Conservation (phyloP, 2,113 vertebrate species). For the Sylvia atricapilla region DNA sequence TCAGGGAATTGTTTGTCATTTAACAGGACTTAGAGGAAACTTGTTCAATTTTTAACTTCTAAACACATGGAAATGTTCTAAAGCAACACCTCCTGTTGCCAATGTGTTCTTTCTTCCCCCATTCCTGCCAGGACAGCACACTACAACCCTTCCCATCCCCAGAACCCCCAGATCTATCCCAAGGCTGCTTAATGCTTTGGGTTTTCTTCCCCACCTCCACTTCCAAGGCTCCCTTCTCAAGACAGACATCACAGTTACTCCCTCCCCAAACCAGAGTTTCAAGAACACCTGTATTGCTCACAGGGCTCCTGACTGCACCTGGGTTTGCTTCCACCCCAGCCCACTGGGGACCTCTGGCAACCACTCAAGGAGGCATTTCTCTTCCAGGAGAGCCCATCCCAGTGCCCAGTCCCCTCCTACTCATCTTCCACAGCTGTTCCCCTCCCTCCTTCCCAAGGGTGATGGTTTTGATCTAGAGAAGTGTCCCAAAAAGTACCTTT, state of each 20-base stretch:
- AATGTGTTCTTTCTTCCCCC: neutral
- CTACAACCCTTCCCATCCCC: neutral
- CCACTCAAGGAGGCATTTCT: neutral
- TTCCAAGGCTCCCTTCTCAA: neutral
- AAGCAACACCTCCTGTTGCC: neutral
- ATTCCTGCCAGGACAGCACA: neutral
- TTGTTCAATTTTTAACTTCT: neutral
- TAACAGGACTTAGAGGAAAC: neutral
- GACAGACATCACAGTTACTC: neutral
- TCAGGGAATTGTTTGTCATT: neutral
- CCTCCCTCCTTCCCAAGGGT: neutral
- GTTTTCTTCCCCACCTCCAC: neutral
- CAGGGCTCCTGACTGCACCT: neutral
- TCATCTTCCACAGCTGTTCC: neutral
- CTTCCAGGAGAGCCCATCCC: neutral
- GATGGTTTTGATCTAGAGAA: neutral
- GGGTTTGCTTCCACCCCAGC: neutral
- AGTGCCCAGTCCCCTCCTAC: neutral
- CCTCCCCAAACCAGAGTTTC: neutral
- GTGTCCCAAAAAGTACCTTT: constrained; percentile 49
- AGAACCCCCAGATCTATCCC: neutral
- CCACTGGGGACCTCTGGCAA: neutral
- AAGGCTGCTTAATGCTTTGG: neutral
- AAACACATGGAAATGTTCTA: neutral
- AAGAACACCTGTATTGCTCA: neutral